Evolutionary conservation across 2,113 vertebrate genomes (phyloP), one percentile per base, ranked within the genome.

Genomic region (Eurystomus gularis): DNA sequence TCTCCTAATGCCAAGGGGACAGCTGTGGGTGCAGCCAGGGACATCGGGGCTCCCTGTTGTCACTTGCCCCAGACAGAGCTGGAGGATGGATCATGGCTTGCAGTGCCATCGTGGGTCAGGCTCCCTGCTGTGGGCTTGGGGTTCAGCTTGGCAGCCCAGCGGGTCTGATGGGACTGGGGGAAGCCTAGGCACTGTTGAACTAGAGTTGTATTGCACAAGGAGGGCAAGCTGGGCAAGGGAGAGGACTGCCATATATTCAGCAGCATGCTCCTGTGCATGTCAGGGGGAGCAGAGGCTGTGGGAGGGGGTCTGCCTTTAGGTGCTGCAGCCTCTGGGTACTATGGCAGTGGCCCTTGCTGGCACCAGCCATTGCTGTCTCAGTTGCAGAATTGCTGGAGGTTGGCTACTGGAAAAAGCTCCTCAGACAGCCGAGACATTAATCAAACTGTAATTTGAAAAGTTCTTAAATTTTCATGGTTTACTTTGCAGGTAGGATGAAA

Each of bases 381-480:
- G 64, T 44, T 72, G 39, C 66, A 82, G 40, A 55, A 82, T 82
- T 51, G 31, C 46, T 85, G 82, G n/a, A 79, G 75, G 29, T 7
- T 92, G 79, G 37, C 14, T 9, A 10, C 42, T 58, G 26, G 48
- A 77, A 80, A n/a, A n/a, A n/a, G n/a, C n/a, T 88, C 69, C 58
- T 86, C 76, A 83, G 57, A 55, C 26, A 68, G 70, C 25, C 4
- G 7, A 82, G 25, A 65, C 48, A 76, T 55, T 40, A 64, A 86
- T 81, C 44, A 83, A 83, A 81, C 58, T 61, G 9, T 37, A 73
- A 48, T 91, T 46, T 80, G n/a, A 49, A 81, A 93, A 91, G 51
- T 87, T 33, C 35, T 71, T 60, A 71, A 66, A 49, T 19, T 70
- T 75, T 64, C 23, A 9, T 46, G 48, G 16, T 84, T 95, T 78